phyloP scores from a whole-genome alignment of 2,797 vertebrate genomes.

The Enteromius fasciolatus region DNA sequence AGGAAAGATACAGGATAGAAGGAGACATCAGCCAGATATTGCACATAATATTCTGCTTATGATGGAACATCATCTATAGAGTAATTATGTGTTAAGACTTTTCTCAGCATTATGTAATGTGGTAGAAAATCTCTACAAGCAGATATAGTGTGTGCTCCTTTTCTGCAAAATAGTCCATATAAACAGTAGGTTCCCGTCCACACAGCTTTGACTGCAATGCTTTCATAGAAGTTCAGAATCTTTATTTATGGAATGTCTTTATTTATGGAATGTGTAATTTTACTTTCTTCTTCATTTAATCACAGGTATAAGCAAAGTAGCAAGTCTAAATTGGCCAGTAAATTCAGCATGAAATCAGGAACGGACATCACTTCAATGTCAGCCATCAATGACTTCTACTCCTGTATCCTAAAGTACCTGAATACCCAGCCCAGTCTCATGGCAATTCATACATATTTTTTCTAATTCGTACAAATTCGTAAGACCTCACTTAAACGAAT shows the following conservation, averaged over 20 bases:
- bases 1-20: not conserved
- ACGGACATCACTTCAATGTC: constrained; percentile 84
- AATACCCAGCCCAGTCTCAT: not conserved
- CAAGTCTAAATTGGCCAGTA: constrained; percentile 68
- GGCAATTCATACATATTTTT: too few species aligned
- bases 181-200: not conserved
- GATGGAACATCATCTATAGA: not conserved
- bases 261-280: not conserved
- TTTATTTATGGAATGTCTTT: not conserved
- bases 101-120: not conserved
- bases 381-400: constrained; percentile 89
- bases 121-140: not conserved
- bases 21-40: constrained; percentile 2
- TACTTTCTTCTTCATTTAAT: not conserved
- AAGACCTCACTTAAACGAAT: too few species aligned
- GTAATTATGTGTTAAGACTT: not conserved
- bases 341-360: constrained; percentile 69
- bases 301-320: constrained; percentile 82
- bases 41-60: constrained; percentile 25
- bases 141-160: not conserved
- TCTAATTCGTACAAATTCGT: too few species aligned
- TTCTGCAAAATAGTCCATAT: not conserved
- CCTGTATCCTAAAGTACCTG: constrained; percentile 83
- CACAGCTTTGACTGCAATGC: not conserved
- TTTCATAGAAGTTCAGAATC: not conserved